Conservation (phyloP, 2,888 invertebrate species). For the Drosophila nigricruria region DNA sequence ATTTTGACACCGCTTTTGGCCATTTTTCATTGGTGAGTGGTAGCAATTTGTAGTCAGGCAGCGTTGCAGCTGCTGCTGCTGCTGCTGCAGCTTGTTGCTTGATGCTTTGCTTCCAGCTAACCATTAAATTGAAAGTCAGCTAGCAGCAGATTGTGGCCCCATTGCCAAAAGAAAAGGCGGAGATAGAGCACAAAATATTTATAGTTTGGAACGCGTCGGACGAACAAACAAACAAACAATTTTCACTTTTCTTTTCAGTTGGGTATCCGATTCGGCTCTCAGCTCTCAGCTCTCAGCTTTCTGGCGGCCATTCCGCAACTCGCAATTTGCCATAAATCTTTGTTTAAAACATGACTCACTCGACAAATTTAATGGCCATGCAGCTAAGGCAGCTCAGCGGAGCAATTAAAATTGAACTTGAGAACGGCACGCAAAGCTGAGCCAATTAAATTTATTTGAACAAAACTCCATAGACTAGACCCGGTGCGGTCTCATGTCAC, state of each 20-base stretch:
- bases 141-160: slow-evolving; percentile 18
- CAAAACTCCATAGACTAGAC: slow-evolving; percentile 7
- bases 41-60: slow-evolving; percentile 47
- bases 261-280: not conserved
- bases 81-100: slow-evolving; percentile 11
- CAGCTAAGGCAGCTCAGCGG: not conserved
- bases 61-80: slow-evolving; percentile 9
- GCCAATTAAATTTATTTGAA: slow-evolving; percentile 38
- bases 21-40: slow-evolving; percentile 46
- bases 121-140: slow-evolving; percentile 34
- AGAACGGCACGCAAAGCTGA: slow-evolving; percentile 34
- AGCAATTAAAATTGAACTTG: slow-evolving; percentile 44
- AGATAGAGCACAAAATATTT: slow-evolving; percentile 30
- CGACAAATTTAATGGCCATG: slow-evolving; percentile 21
- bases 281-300: slow-evolving; percentile 4
- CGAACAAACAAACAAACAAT: slow-evolving; percentile 13
- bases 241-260: slow-evolving; percentile 9
- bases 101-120: slow-evolving; percentile 1
- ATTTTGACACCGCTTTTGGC: slow-evolving; percentile 38
- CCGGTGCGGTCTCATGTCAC: slow-evolving; percentile 8
- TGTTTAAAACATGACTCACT: slow-evolving; percentile 40
- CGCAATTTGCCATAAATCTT: slow-evolving; percentile 27
- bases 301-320: not conserved
- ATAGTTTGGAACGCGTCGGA: slow-evolving; percentile 41
- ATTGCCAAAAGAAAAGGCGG: not conserved